These are phyloP conservation scores for Penaeus chinensis DNA, from an alignment of 1,140 invertebrate genomes.

Conservation along the genomic window DNA sequence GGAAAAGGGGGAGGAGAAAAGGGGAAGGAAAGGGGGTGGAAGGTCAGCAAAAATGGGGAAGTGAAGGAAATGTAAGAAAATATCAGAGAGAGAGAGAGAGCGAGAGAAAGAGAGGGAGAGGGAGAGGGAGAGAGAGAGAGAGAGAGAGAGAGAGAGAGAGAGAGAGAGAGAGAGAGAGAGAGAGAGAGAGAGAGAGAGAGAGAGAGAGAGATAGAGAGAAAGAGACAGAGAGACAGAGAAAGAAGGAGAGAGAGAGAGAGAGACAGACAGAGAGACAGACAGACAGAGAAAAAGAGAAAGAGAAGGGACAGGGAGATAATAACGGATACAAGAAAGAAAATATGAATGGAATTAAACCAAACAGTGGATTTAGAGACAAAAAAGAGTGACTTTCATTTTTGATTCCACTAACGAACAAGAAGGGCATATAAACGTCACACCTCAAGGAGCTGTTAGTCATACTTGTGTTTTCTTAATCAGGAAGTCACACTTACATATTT, in stretches of 20 bases:
- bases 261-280: background rate
- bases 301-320: background rate
- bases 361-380: background rate
- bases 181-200: background rate
- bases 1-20: background rate
- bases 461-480: slow-evolving; percentile 56
- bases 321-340: background rate
- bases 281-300: background rate
- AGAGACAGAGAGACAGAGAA: background rate
- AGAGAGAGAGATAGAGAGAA: background rate
- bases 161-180: background rate
- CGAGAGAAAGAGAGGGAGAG: background rate
- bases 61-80: no score
- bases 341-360: background rate
- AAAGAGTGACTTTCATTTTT: slow-evolving; percentile 44
- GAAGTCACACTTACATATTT: slow-evolving; percentile 43
- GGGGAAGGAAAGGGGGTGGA: background rate
- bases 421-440: slow-evolving; percentile 9
- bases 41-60: background rate
- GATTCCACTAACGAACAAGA: slow-evolving; percentile 48
- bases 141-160: background rate
- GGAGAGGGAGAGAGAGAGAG: background rate
- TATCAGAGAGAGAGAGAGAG: background rate
- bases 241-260: background rate
- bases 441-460: slow-evolving; percentile 2